phyloP scores from a whole-genome alignment of 2,113 vertebrate genomes.

The Antigone vipio region DNA sequence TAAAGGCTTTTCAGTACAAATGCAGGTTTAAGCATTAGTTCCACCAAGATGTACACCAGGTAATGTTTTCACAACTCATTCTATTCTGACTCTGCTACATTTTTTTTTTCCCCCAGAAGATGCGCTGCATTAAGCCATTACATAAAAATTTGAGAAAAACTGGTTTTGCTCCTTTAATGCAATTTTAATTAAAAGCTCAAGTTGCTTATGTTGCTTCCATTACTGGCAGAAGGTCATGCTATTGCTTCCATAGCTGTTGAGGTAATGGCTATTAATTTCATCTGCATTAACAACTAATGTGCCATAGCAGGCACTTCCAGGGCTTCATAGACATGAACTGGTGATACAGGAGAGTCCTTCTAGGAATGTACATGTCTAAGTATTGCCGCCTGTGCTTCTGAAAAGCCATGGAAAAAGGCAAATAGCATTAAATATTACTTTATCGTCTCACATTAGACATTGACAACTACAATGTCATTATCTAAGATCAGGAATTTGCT shows the following conservation, averaged over 20 bases:
- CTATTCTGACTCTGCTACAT: neutral
- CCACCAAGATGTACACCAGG: neutral
- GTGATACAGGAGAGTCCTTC: neutral
- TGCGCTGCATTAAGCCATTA: neutral
- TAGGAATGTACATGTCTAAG: neutral
- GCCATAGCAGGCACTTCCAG: neutral
- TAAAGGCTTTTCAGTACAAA: neutral
- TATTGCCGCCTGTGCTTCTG: neutral
- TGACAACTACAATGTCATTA: no score
- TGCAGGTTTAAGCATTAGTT: neutral
- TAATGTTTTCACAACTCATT: neutral
- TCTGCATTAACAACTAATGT: neutral
- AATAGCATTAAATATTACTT: neutral
- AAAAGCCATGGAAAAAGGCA: neutral
- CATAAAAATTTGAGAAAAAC: neutral
- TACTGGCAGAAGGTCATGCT: neutral
- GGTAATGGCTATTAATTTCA: neutral
- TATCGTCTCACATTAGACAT: neutral
- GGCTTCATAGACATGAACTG: neutral
- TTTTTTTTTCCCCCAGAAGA: neutral
- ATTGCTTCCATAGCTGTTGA: neutral
- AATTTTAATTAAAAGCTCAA: neutral
- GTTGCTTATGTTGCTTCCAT: neutral
- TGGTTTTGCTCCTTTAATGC: neutral
- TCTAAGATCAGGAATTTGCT: neutral